Conservation (phyloP, 2,888 invertebrate genomes). For the Willowsia nigromaculata region DNA sequence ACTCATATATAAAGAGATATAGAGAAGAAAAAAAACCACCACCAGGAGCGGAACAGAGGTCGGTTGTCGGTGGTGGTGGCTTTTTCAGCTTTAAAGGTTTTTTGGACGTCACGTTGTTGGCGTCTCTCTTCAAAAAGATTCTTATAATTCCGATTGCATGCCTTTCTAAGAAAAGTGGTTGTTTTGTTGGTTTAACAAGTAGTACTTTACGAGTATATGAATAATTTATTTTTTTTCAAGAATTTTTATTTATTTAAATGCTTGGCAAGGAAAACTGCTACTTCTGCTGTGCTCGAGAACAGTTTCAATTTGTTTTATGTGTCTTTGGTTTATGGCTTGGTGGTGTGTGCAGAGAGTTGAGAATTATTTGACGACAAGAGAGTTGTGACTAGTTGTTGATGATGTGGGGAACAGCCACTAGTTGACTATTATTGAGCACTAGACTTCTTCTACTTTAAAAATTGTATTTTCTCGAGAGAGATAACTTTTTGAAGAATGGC, state of each 20-base stretch:
- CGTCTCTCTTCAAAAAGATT: background rate
- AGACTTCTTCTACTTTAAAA: background rate
- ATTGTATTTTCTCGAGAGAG: too few relatives aligned
- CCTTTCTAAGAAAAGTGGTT: conserved; percentile 10
- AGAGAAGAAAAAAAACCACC: background rate
- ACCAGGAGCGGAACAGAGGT: conserved; percentile 11
- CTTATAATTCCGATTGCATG: background rate
- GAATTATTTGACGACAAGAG: conserved; percentile 7
- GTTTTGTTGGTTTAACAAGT: background rate
- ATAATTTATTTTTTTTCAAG: background rate
- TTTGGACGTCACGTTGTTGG: conserved; percentile 31
- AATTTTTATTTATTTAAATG: conserved; percentile 17
- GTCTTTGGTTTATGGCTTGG: background rate
- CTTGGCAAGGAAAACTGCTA: conserved; percentile 1
- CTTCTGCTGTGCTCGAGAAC: background rate
- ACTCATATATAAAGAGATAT: too few relatives aligned
- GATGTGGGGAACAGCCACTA: conserved; percentile 9
- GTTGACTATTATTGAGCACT: background rate
- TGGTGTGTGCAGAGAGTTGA: background rate
- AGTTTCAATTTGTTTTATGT: background rate
- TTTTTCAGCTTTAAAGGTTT: too few relatives aligned
- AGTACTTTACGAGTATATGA: background rate
- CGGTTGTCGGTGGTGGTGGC: conserved; percentile 13
- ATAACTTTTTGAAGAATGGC: background rate
- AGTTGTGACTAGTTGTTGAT: background rate